Evolutionary conservation across 2,888 invertebrate species (phyloP).

Genomic region (Neoscelio sp.): DNA sequence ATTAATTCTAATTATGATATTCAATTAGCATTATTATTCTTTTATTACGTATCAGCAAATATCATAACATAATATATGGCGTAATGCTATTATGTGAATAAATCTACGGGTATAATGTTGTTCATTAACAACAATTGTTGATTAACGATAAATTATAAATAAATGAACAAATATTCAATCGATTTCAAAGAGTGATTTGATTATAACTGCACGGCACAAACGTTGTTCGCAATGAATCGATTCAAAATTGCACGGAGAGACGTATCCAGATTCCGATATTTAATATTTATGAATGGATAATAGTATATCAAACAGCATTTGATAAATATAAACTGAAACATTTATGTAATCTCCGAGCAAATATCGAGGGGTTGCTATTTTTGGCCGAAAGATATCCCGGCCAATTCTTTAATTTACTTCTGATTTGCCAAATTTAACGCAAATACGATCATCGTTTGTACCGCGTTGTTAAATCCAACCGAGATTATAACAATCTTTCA

Average conservation of each 20-base stretch:
- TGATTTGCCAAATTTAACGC: conserved; percentile 16
- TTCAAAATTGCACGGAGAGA: conserved; percentile 20
- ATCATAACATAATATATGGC: background rate
- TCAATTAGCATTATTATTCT: background rate
- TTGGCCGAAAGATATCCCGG: conserved; percentile 6
- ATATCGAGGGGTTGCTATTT: conserved; percentile 31
- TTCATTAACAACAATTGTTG: conserved; percentile 28
- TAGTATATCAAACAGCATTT: conserved; percentile 17
- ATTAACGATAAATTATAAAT: conserved; percentile 46
- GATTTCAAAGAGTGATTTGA: conserved; percentile 29
- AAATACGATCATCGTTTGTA: conserved; percentile 1
- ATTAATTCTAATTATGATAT: conserved; percentile 34
- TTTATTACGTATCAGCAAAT: background rate
- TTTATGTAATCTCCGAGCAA: conserved; percentile 29
- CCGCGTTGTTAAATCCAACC: conserved; percentile 5
- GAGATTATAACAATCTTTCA: conserved; percentile 44
- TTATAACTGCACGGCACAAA: conserved; percentile 13
- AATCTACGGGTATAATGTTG: conserved; percentile 6
- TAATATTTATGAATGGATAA: conserved; percentile 50
- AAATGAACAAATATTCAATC: conserved; percentile 39
- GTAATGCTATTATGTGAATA: background rate
- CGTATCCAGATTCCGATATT: conserved; percentile 31
- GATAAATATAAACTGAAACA: conserved; percentile 28
- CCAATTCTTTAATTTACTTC: conserved; percentile 31
- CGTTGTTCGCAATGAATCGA: conserved; percentile 19